phyloP scores from a whole-genome alignment of 2,888 invertebrate genomes.

The Strigamia crassipes region DNA sequence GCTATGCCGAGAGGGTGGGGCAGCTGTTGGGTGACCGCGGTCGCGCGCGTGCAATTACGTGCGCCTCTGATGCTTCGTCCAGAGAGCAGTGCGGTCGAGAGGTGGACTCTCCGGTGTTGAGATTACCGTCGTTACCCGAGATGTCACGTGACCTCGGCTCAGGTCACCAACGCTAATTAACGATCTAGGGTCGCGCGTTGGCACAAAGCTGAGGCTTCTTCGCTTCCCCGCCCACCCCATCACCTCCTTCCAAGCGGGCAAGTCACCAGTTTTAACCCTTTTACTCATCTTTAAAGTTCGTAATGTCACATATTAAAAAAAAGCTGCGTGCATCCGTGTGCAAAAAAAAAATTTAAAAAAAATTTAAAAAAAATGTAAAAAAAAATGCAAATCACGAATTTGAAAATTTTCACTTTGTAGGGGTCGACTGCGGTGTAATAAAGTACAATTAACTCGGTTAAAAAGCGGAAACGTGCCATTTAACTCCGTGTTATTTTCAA shows the following conservation, averaged over 20 bases:
- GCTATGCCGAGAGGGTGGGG: slow-evolving; percentile 40
- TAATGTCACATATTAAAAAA: not conserved
- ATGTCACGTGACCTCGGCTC: slow-evolving; percentile 38
- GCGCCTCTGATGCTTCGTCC: slow-evolving; percentile 31
- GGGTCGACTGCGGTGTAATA: not conserved
- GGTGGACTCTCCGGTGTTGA: slow-evolving; percentile 37
- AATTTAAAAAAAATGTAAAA: not conserved
- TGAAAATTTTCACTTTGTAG: not conserved
- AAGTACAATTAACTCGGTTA: not conserved
- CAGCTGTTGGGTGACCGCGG: slow-evolving; percentile 40
- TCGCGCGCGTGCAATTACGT: slow-evolving; percentile 39
- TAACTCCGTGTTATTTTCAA: slow-evolving; percentile 5
- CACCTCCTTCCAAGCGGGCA: not conserved
- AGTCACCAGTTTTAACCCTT: not conserved
- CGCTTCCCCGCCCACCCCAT: not conserved
- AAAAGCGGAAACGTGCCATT: not conserved
- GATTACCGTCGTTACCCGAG: slow-evolving; percentile 35
- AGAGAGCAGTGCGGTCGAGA: slow-evolving; percentile 35
- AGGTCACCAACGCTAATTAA: slow-evolving; percentile 40
- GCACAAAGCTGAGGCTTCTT: slow-evolving; percentile 38
- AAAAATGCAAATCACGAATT: not conserved
- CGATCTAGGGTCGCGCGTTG: slow-evolving; percentile 34
- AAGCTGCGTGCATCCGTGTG: not conserved
- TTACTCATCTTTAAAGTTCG: not conserved
- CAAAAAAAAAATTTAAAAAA: not conserved